These are phyloP conservation scores for Coryphaenoides rupestris DNA, from an alignment of 2,113 vertebrate species.

Conservation along the genomic window DNA sequence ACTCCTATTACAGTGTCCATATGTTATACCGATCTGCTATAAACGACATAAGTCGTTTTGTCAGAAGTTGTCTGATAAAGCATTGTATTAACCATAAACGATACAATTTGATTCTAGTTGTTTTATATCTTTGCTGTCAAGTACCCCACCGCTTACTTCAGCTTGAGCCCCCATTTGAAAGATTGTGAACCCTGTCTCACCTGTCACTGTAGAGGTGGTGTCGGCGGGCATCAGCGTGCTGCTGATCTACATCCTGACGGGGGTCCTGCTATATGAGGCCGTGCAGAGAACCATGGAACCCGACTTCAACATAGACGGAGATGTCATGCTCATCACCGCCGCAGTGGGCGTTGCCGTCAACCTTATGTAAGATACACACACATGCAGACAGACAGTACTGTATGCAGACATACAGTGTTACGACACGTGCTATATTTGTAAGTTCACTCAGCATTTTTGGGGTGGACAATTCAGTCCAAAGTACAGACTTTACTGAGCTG, in stretches of 20 bases:
- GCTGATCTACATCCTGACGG: conserved; percentile 91
- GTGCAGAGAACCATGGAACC: conserved; percentile 90
- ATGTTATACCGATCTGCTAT: no score
- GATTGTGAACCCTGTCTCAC: conserved; percentile 19
- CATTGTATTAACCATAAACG: no score
- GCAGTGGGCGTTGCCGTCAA: conserved; percentile 95
- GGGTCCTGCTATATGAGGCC: conserved; percentile 87
- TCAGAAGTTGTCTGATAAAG: no score
- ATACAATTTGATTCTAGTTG: neutral
- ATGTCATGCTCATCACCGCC: conserved; percentile 96
- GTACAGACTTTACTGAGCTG: neutral
- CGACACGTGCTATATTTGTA: no score
- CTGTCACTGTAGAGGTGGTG: conserved; percentile 81
- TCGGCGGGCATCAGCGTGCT: conserved; percentile 90
- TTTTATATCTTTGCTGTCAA: neutral
- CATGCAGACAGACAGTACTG: no score
- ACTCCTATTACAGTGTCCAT: no score
- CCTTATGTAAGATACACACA: conserved; percentile 79
- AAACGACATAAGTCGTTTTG: no score
- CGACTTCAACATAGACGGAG: conserved; percentile 92
- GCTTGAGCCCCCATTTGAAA: neutral
- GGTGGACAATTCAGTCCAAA: conserved; percentile 17
- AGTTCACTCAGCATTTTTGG: no score
- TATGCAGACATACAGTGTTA: no score
- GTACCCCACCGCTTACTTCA: neutral